phyloP scores from a whole-genome alignment of 2,797 vertebrate genomes.

The Malacoctenus gilli region DNA sequence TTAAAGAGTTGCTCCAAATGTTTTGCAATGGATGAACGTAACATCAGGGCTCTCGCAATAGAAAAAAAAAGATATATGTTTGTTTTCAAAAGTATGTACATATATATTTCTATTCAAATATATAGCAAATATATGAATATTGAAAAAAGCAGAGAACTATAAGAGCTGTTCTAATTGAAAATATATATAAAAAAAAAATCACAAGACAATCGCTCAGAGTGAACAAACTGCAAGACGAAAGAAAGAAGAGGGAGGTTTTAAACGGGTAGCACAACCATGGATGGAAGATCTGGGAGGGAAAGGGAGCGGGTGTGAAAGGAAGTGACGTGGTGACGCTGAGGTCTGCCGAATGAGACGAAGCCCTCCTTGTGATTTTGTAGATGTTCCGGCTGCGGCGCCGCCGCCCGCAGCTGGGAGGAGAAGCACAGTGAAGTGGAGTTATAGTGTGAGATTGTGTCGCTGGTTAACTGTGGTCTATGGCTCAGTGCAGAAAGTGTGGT shows the following conservation, averaged over 20 bases:
- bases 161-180: conserved; percentile 83
- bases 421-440: conserved; percentile 73
- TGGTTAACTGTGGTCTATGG: conserved; percentile 70
- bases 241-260: conserved; percentile 54
- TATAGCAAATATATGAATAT: conserved; percentile 86
- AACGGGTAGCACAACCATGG: conserved; percentile 75
- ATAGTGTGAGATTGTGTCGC: conserved; percentile 73
- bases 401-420: conserved; percentile 51
- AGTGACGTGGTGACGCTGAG: conserved; percentile 47
- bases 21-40: conserved; percentile 76
- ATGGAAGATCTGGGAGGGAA: conserved; percentile 46
- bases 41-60: conserved; percentile 88
- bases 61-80: conserved; percentile 85
- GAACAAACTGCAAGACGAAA: conserved; percentile 67
- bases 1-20: conserved; percentile 79
- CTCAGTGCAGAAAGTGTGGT: conserved; percentile 72
- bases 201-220: conserved; percentile 86
- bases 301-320: conserved; percentile 46
- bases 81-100: conserved; percentile 86
- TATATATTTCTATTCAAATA: conserved; percentile 89
- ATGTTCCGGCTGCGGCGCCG: conserved; percentile 47
- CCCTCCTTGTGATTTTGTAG: conserved; percentile 67
- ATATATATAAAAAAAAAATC: conserved; percentile 83
- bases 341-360: conserved; percentile 49
- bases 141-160: conserved; percentile 83